These are phyloP conservation scores for Drosophila asahinai DNA, from an alignment of 1,140 invertebrate genomes.

Conservation along the genomic window DNA sequence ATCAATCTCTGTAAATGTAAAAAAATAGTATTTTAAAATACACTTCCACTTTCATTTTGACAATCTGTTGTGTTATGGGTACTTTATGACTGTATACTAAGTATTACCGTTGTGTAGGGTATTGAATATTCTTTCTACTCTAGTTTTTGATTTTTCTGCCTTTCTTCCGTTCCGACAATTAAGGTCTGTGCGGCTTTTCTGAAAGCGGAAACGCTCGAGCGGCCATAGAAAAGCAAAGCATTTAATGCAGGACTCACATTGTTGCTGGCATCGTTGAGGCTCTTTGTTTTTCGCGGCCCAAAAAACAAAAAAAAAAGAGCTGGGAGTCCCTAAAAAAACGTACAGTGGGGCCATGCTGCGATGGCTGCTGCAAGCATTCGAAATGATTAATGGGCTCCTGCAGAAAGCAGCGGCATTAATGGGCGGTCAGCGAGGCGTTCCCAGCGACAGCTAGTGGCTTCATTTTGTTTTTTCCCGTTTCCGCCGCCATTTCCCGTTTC, in stretches of 20 bases:
- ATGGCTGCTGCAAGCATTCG: conserved; percentile 68
- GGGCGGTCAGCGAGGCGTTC: conserved; percentile 70
- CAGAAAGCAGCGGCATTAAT: conserved; percentile 62
- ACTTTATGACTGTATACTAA: not conserved
- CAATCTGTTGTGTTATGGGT: not conserved
- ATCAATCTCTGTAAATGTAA: not conserved
- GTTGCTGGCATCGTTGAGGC: conserved; percentile 37
- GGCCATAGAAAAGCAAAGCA: conserved; percentile 61
- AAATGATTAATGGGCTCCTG: conserved; percentile 76
- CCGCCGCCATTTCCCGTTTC: conserved; percentile 13
- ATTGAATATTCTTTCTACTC: not conserved
- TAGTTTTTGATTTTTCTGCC: not conserved
- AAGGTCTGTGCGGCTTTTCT: conserved; percentile 33
- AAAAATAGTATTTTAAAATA: no score
- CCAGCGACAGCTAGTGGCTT: conserved; percentile 48
- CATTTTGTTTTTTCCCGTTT: conserved; percentile 57
- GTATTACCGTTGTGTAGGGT: not conserved
- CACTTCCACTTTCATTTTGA: no score
- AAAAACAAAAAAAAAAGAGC: conserved; percentile 16
- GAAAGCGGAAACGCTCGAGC: conserved; percentile 60
- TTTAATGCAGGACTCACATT: conserved; percentile 70
- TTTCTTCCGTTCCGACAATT: conserved; percentile 53
- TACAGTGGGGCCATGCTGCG: conserved; percentile 33
- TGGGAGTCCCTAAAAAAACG: not conserved
- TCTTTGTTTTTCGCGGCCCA: conserved; percentile 37